Conservation (phyloP, 92 coral and sea anemone species). For the Porites lobata region DNA sequence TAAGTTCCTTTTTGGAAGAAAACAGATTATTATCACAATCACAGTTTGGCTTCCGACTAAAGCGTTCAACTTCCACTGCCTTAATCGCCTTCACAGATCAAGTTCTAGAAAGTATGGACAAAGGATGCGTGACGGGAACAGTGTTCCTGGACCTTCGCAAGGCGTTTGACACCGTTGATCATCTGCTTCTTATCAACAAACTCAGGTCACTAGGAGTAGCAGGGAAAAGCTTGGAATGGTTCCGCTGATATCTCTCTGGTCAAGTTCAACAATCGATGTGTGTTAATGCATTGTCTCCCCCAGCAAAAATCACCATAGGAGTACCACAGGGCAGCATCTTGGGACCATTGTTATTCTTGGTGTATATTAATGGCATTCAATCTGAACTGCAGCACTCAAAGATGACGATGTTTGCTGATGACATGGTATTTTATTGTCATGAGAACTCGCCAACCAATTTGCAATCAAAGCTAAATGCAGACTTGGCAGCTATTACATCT, state of each 20-base stretch:
- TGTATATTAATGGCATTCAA: no score
- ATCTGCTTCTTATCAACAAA: slow-evolving; percentile 43
- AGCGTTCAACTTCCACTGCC: no score
- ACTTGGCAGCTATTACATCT: slow-evolving; percentile 27
- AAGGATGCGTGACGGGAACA: slow-evolving; percentile 52
- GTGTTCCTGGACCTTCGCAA: slow-evolving; percentile 56
- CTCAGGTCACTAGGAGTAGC: slow-evolving; percentile 54
- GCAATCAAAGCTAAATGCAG: slow-evolving; percentile 41
- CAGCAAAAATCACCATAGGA: neutral
- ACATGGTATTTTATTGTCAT: slow-evolving; percentile 55
- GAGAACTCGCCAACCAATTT: slow-evolving; percentile 29
- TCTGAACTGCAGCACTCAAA: no score
- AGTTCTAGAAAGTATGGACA: slow-evolving; percentile 27
- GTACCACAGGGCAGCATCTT: slow-evolving; percentile 16
- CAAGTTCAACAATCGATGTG: slow-evolving; percentile 42
- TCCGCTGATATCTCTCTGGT: slow-evolving; percentile 40
- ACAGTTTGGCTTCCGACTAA: no score
- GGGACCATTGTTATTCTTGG: slow-evolving; percentile 34
- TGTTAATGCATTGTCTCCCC: slow-evolving; percentile 38
- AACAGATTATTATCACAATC: no score
- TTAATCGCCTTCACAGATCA: no score
- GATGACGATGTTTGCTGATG: slow-evolving; percentile 65
- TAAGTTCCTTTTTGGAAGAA: no score
- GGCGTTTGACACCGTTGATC: slow-evolving; percentile 40
- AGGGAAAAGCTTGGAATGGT: slow-evolving; percentile 54